Evolutionary conservation across 1,140 invertebrate species (phyloP).

Genomic region (Mylabris phalerata): DNA sequence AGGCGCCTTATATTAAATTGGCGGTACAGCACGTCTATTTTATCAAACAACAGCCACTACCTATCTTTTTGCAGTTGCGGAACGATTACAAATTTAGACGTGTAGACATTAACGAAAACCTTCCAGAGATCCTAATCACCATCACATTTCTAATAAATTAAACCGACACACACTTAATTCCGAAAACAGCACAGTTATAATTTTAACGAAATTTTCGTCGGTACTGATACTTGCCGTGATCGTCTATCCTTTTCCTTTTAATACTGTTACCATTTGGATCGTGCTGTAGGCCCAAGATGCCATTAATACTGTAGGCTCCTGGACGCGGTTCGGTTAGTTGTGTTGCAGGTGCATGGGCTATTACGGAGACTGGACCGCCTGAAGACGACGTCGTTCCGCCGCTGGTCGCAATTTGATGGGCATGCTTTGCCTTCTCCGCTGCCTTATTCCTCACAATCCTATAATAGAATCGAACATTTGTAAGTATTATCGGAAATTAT

Average conservation of each 20-base stretch:
- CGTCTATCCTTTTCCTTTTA: constrained; percentile 65
- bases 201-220: not conserved
- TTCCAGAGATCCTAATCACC: too few relatives aligned
- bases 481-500: too few relatives aligned
- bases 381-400: constrained; percentile 44
- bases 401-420: constrained; percentile 65
- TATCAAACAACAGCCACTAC: not conserved
- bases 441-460: constrained; percentile 96
- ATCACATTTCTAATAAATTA: too few relatives aligned
- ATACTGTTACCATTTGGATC: constrained; percentile 64
- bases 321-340: constrained; percentile 47
- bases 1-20: constrained; percentile 1
- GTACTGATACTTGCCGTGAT: constrained; percentile 49
- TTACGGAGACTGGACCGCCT: constrained; percentile 54
- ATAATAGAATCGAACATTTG: constrained; percentile 31
- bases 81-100: not conserved
- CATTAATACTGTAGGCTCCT: constrained; percentile 87
- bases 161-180: too few relatives aligned
- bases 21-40: not conserved
- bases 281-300: constrained; percentile 84
- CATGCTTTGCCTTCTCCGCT: constrained; percentile 90
- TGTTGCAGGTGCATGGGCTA: constrained; percentile 59
- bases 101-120: too few relatives aligned
- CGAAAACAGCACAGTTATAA: not conserved
- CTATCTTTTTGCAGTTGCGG: constrained; percentile 2